phyloP scores from a whole-genome alignment of 2,113 vertebrate species.

The Scomber colias region DNA sequence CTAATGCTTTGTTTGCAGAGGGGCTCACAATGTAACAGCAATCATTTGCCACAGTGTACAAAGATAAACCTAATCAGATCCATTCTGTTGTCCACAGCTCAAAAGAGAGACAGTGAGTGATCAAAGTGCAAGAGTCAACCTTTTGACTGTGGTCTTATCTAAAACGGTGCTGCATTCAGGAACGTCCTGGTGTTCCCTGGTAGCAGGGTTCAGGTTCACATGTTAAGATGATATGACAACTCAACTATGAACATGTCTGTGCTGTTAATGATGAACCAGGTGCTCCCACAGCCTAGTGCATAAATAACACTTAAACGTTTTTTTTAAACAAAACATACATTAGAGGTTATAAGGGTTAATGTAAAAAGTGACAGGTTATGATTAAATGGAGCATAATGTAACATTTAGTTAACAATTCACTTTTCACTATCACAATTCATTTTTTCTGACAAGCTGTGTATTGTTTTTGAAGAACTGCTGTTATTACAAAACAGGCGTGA shows the following conservation, averaged over 20 bases:
- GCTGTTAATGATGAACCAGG: neutral
- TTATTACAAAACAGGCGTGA: no score
- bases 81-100: neutral
- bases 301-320: neutral
- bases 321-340: no score
- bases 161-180: neutral
- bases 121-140: constrained; percentile 63
- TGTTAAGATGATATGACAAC: neutral
- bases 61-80: neutral
- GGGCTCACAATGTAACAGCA: neutral
- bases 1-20: constrained; percentile 18
- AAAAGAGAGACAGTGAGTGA: constrained; percentile 7
- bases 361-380: no score
- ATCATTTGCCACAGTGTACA: neutral
- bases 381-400: neutral
- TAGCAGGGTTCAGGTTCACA: neutral
- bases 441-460: neutral
- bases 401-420: neutral
- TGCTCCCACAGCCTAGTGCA: neutral
- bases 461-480: neutral
- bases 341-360: no score
- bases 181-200: constrained; percentile 3
- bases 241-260: neutral
- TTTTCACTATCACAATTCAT: no score
- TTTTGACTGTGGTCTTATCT: constrained; percentile 52